Evolutionary conservation across 2,113 vertebrate species (phyloP), one percentile per base, ranked within the genome.

Genomic region (Noctilio leporinus): DNA sequence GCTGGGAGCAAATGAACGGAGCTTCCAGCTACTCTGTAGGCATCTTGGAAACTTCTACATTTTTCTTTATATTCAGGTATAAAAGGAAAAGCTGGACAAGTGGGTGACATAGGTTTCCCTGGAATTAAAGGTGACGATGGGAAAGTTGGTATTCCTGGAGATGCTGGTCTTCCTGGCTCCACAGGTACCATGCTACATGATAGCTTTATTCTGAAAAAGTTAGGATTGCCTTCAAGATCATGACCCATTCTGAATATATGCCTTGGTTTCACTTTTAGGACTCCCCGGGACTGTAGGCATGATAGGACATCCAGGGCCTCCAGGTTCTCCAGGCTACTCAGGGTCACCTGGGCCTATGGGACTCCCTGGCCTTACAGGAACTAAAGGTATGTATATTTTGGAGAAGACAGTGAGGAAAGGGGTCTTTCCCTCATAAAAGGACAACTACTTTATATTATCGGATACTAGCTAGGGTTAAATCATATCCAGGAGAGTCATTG

Each of bases 101-200:
- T 96, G 30, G 99, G 99, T 83, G 98, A 99, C 81, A 96, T 94
- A 16, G 99, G 99, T 75, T 98, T 97, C 40, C 96, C 98, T 67
- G 99, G 99, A 97, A 95, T 10, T 69, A 97, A 97, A 73, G 99
- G 99, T 28, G 98, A 97, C 76, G 95, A 96, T 51, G 99, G 99
- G n/a, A 55, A 85, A 49, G 99, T 98, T 97, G 99, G 99, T 4
- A 6, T 38, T 53, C 94, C 97, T 30, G 99, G 99, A 97, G 98
- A 99, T 40, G 65, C 83, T 89, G 99, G 99, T 69, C 98, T 97
- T 47, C 98, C 98, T 88, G 99, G 99, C 93, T 98, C 98, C 87
- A 98, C 93, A 98, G 99, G 99, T 99, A 98, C 87, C 38, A 91
- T 81, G 16, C 16, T 57, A 67, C 45, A 10, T 43, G 47, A 53